Conservation (phyloP, 2,113 vertebrate species). For the Lepus europaeus region DNA sequence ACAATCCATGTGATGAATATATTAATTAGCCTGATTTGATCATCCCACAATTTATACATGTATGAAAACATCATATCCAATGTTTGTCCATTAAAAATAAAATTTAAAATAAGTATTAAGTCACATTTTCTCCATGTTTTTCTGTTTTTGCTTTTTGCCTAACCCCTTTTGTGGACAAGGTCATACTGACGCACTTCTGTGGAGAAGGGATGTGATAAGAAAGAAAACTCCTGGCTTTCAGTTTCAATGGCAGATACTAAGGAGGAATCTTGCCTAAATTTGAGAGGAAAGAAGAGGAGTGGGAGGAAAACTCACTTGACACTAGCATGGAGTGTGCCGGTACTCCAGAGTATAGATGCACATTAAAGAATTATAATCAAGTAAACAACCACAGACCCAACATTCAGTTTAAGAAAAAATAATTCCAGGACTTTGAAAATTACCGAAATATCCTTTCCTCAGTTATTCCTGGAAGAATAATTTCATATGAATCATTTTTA, state of each 20-base stretch:
- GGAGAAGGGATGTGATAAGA: background rate
- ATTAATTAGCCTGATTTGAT: no score
- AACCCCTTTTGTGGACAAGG: background rate
- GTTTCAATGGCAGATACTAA: background rate
- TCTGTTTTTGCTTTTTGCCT: background rate
- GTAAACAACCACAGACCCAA: no score
- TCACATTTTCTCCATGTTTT: background rate
- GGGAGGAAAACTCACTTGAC: background rate
- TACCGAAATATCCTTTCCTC: background rate
- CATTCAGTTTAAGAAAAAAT: background rate
- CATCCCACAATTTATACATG: background rate
- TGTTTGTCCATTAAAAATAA: background rate
- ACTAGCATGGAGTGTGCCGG: background rate
- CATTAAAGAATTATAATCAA: no score
- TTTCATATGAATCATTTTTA: background rate
- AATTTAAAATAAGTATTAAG: background rate
- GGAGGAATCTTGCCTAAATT: background rate
- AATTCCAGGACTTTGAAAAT: background rate
- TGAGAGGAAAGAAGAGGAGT: background rate
- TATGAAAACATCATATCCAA: background rate
- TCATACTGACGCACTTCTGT: background rate
- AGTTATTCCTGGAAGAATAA: background rate
- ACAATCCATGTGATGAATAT: no score
- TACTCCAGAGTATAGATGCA: no score
- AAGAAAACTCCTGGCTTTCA: background rate